phyloP scores from a whole-genome alignment of 2,888 invertebrate genomes.

The Brenthis ino region DNA sequence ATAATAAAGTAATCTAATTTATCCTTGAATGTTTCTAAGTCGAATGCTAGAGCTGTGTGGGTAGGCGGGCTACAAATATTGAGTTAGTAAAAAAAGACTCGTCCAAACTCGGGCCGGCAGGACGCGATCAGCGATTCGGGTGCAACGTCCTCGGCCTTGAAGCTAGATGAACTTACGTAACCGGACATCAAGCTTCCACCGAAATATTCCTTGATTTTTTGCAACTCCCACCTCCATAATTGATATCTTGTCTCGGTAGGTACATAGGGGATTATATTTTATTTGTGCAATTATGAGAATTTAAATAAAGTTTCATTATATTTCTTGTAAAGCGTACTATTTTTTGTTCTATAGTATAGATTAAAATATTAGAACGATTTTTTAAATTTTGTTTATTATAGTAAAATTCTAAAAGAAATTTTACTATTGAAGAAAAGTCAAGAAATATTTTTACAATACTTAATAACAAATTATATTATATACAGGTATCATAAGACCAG shows the following conservation, averaged over 20 bases:
- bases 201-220: conserved; percentile 75
- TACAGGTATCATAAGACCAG: too few relatives aligned
- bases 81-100: conserved; percentile 60
- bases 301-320: too few relatives aligned
- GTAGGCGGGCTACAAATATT: conserved; percentile 37
- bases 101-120: conserved; percentile 70
- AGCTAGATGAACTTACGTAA: conserved; percentile 81
- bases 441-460: too few relatives aligned
- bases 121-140: conserved; percentile 80
- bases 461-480: too few relatives aligned
- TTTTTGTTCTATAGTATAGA: too few relatives aligned
- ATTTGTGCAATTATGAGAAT: conserved; percentile 4
- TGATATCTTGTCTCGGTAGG: conserved; percentile 32
- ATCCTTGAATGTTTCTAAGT: conserved; percentile 16
- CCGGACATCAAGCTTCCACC: conserved; percentile 73
- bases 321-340: too few relatives aligned
- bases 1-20: background rate
- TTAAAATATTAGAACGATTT: too few relatives aligned
- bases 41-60: conserved; percentile 24
- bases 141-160: conserved; percentile 82
- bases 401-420: too few relatives aligned
- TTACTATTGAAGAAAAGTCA: too few relatives aligned
- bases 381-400: too few relatives aligned
- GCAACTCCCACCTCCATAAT: conserved; percentile 66
- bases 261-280: conserved; percentile 28